Conservation (phyloP, 1,140 invertebrate species). For the Euura lappo region DNA sequence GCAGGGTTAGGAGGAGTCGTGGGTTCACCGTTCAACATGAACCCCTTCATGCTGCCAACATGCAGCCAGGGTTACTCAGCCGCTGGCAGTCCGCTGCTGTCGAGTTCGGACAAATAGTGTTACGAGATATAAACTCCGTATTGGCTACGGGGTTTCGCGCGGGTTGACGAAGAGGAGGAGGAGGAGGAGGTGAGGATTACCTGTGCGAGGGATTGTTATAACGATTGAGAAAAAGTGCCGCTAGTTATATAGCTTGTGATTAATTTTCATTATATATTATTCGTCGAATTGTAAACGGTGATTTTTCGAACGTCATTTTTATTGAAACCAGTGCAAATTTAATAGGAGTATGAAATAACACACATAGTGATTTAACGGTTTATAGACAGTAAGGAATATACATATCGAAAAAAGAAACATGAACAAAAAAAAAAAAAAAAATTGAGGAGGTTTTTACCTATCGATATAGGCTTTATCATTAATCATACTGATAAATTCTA, state of each 20-base stretch:
- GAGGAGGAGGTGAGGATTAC: background rate
- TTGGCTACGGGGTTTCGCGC: background rate
- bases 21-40: constrained; percentile 85
- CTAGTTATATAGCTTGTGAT: too few species aligned
- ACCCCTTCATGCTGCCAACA: constrained; percentile 88
- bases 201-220: background rate
- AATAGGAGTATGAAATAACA: background rate
- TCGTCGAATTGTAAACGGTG: too few species aligned
- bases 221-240: too few species aligned
- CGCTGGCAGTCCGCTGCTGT: constrained; percentile 79
- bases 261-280: too few species aligned
- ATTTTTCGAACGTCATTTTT: too few species aligned
- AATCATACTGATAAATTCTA: too few species aligned
- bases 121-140: constrained; percentile 29
- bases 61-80: constrained; percentile 82
- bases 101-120: constrained; percentile 78
- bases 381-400: constrained; percentile 16
- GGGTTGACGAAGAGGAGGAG: background rate
- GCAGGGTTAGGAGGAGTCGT: constrained; percentile 77
- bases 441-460: constrained; percentile 16
- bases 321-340: constrained; percentile 32
- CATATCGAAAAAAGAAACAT: constrained; percentile 12
- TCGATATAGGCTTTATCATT: background rate
- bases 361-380: constrained; percentile 10
- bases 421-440: background rate